Evolutionary conservation across 2,797 vertebrate genomes (phyloP).

Genomic region (Liasis olivaceus): DNA sequence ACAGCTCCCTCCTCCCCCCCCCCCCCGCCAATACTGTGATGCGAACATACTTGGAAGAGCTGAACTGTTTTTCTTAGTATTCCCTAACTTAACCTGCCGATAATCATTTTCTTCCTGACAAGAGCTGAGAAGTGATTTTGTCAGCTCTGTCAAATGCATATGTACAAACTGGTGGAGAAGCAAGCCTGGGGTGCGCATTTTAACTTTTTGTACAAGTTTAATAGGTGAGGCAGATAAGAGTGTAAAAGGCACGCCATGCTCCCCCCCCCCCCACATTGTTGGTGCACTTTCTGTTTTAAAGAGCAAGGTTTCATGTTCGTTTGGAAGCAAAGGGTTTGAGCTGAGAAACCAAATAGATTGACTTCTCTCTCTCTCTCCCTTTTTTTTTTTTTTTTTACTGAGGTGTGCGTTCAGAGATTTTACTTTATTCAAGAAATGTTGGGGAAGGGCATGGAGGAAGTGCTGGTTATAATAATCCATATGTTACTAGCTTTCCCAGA

Average conservation of each 20-base stretch:
- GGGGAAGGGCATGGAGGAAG: conserved; percentile 11
- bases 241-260: background rate
- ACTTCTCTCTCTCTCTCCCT: background rate
- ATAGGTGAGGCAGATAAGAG: background rate
- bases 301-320: conserved; percentile 47
- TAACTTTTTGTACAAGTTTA: background rate
- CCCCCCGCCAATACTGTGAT: conserved; percentile 1
- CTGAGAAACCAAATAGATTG: conserved; percentile 16
- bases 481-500: conserved; percentile 53
- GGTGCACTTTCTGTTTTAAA: conserved; percentile 49
- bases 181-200: conserved; percentile 52
- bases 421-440: conserved; percentile 45
- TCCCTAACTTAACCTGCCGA: conserved; percentile 30
- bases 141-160: conserved; percentile 40
- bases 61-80: conserved; percentile 35
- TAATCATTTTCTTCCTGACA: conserved; percentile 18
- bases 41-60: conserved; percentile 50
- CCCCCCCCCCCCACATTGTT: background rate
- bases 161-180: conserved; percentile 38
- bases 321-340: conserved; percentile 57
- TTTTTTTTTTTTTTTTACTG: background rate
- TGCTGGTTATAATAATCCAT: conserved; percentile 71
- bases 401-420: conserved; percentile 54
- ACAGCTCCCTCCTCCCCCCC: background rate
- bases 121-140: conserved; percentile 30